A percentile compares a stretch with the other conserved stretches of the same genome.
Evolutionary conservation across 2,888 invertebrate genomes (phyloP).

Genomic region (Hydropsyche betteni): DNA sequence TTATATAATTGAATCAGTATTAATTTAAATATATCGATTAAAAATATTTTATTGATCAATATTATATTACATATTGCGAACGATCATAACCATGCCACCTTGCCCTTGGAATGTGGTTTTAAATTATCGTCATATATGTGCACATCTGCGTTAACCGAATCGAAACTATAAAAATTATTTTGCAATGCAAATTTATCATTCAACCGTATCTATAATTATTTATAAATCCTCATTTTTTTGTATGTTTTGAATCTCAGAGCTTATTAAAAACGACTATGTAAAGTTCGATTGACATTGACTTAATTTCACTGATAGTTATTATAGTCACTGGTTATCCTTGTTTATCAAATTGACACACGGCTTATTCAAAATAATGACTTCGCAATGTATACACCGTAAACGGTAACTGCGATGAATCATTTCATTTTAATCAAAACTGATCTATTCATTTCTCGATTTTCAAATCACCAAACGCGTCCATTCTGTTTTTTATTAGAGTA

Average conservation of each 20-base stretch:
- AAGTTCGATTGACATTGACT: slow-evolving; percentile 18
- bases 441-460: too few species aligned
- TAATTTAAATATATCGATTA: too few species aligned
- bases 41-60: too few species aligned
- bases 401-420: too few species aligned
- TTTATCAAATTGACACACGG: background rate
- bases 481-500: too few species aligned
- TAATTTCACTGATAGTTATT: background rate
- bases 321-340: slow-evolving; percentile 22
- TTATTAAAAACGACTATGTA: background rate
- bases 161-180: slow-evolving; percentile 5
- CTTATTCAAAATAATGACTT: background rate
- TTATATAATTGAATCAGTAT: too few species aligned
- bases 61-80: background rate
- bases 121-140: background rate
- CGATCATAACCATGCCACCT: background rate
- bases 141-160: slow-evolving; percentile 14
- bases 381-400: background rate
- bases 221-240: too few species aligned
- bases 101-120: slow-evolving; percentile 26
- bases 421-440: too few species aligned
- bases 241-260: too few species aligned
- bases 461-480: too few species aligned
- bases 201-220: too few species aligned
- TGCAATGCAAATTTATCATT: slow-evolving; percentile 12